Percentiles rank a stretch among this genome's conserved stretches.
These are phyloP conservation scores for Cercopithecus hamlyni DNA, from an alignment of 2,797 vertebrate species.

Conservation along the genomic window DNA sequence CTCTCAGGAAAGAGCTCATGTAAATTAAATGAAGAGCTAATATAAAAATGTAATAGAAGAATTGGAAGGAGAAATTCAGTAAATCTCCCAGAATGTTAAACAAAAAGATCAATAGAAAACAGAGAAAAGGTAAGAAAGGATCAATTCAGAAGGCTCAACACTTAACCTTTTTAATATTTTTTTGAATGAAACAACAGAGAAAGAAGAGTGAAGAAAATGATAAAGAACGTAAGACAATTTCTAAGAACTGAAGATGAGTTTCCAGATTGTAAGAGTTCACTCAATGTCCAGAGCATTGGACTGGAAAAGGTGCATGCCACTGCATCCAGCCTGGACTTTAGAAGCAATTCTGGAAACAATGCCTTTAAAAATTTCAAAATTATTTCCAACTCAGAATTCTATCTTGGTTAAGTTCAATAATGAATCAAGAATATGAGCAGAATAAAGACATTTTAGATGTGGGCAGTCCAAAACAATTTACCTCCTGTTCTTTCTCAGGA, in stretches of 20 bases:
- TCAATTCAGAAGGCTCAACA: neutral
- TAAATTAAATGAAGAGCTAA: neutral
- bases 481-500: conserved; percentile 20
- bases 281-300: neutral
- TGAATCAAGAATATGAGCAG: neutral
- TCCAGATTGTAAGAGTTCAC: neutral
- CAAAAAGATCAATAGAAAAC: neutral
- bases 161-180: neutral
- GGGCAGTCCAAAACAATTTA: neutral
- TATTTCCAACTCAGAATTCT: neutral
- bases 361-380: neutral
- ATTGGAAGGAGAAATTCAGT: neutral
- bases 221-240: neutral
- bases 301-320: neutral
- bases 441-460: neutral
- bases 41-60: neutral
- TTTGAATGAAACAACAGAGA: neutral
- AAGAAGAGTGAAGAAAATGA: neutral
- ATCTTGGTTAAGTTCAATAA: neutral
- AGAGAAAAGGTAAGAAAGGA: neutral
- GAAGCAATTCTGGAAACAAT: conserved; percentile 16
- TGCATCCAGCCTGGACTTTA: neutral
- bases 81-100: neutral
- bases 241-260: neutral
- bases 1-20: neutral